Base-by-base conservation (phyloP, 2,888 invertebrate genomes). In the Drosophila limbata region DNA sequence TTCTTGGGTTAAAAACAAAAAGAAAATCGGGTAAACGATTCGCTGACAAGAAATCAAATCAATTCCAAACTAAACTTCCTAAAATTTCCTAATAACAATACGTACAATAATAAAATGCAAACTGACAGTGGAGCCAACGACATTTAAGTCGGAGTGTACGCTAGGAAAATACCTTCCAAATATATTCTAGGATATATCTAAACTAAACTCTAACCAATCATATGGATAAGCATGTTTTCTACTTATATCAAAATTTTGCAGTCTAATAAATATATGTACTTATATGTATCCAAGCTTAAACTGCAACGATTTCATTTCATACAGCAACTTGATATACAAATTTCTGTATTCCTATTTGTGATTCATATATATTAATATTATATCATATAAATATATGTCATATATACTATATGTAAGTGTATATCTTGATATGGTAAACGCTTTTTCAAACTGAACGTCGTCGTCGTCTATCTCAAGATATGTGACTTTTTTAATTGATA, bases 341-440 rank as follows among this genome's bases (percentile, higher is more conserved):
- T 31, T 55, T 44, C 42, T 44, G 44, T 44, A 55, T 21, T 55
- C 33, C 25, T 31, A 5, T 42, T 31, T 19, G 17, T 19, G 17
- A 44, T 44, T 21, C 25, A 53, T 53, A 9, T 51, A 10, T 31
- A 25, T 44, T n/a, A 37, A 42, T 42, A 8, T 42, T 33, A 21
- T 56, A 56, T 35, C 42, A 56, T 56, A 57, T 40, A 57, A 40
- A n/a, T 35, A 39, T 64, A 17, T 42, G 10, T 35, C 19, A 33
- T 33, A 48, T 28, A 33, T n/a, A 21, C 40, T 28, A 11, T 44
- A 21, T 63, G n/a, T 73, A 55, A 55, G 28, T 73, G 55, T 79
- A 65, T 59, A 59, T 52, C 39, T 62, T 48, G 37, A 69, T 64
- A 64, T 61, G 69, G 33, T 52, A 53, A 50, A 31, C 21, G 72